Evolutionary conservation across 2,113 vertebrate species (phyloP).

Genomic region (Rhombomys opimus): DNA sequence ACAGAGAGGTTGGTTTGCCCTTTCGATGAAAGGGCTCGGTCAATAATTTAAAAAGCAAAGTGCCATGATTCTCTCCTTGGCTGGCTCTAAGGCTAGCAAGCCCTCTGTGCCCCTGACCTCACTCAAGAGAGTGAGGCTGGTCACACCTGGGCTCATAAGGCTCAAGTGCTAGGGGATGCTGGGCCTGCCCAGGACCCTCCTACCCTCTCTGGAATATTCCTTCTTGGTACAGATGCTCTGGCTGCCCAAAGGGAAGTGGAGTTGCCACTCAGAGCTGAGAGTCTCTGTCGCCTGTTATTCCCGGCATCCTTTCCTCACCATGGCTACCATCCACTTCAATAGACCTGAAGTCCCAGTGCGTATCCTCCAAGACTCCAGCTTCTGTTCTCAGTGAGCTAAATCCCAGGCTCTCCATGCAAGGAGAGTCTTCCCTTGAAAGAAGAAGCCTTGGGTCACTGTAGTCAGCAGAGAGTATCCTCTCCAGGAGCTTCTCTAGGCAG

Average conservation of each 20-base stretch:
- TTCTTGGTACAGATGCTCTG: not conserved
- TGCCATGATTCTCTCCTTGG: not conserved
- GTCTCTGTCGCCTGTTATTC: not conserved
- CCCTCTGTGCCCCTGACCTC: not conserved
- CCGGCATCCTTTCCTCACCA: not conserved
- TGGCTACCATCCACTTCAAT: not conserved
- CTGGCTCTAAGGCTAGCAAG: not conserved
- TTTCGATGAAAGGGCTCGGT: conserved; percentile 13
- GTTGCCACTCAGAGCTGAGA: not conserved
- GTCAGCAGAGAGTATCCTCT: not conserved
- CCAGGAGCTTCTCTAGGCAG: not conserved
- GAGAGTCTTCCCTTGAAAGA: not conserved
- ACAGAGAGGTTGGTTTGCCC: not conserved
- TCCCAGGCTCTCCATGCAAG: not conserved
- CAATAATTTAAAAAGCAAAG: conserved; percentile 30
- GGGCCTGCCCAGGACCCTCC: not conserved
- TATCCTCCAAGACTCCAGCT: not conserved
- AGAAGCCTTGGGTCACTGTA: too few relatives aligned
- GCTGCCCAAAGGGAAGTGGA: not conserved
- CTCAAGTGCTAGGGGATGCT: not conserved
- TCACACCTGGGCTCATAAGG: not conserved
- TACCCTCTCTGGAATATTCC: not conserved
- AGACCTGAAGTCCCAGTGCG: not conserved
- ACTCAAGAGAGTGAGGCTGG: not conserved
- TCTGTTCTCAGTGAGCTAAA: not conserved